These are phyloP conservation scores for Muschampia staudingeri DNA, from an alignment of 2,888 invertebrate genomes.

Conservation along the genomic window DNA sequence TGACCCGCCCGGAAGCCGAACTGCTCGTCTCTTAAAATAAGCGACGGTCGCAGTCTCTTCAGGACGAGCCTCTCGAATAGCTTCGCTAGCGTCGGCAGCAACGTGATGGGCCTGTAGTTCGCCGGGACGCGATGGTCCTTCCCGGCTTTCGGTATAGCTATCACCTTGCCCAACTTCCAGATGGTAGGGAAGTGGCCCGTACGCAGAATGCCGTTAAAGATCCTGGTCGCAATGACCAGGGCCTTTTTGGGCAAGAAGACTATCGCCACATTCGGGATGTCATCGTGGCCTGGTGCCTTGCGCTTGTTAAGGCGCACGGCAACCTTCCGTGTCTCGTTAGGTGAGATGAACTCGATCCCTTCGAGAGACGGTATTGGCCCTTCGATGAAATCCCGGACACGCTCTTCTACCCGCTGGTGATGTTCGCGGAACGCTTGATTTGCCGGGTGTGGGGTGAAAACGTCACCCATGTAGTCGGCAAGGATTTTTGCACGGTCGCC, in stretches of 20 bases:
- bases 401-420: neutral
- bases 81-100: conserved; percentile 40
- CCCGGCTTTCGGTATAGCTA: too few relatives aligned
- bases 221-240: neutral
- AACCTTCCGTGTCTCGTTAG: neutral
- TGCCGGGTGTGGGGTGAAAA: conserved; percentile 10
- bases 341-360: neutral
- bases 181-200: conserved; percentile 15
- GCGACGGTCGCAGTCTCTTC: neutral
- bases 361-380: too few relatives aligned
- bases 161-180: conserved; percentile 16
- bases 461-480: neutral
- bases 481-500: neutral
- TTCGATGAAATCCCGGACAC: neutral
- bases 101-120: too few relatives aligned
- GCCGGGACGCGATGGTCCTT: too few relatives aligned
- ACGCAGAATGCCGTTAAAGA: neutral
- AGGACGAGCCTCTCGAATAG: conserved; percentile 55
- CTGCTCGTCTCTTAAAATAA: too few relatives aligned
- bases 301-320: neutral
- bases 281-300: conserved; percentile 25
- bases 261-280: neutral
- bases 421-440: neutral
- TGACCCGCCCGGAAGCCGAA: too few relatives aligned
- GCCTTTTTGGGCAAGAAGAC: neutral